phyloP scores from a whole-genome alignment of 2,113 vertebrate genomes.

The Vulpes ferrilata region DNA sequence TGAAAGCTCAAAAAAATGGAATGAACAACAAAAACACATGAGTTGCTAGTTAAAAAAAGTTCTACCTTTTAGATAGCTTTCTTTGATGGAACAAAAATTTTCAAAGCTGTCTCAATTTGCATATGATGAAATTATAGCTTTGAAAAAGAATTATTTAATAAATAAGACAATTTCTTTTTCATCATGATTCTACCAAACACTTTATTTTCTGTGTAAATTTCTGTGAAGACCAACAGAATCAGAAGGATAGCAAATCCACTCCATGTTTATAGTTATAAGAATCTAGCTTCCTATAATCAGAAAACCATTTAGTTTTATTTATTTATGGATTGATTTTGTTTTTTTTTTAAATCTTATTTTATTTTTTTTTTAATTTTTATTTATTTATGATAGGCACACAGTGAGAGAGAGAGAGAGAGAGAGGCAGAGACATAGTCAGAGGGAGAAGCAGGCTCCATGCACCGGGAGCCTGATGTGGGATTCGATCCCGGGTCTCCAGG shows the following conservation, averaged over 20 bases:
- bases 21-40: background rate
- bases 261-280: background rate
- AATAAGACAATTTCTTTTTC: background rate
- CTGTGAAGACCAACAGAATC: background rate
- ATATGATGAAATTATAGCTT: background rate
- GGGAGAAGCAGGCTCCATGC: no score
- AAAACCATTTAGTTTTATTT: slow-evolving; percentile 20
- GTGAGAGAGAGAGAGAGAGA: no score
- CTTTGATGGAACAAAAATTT: background rate
- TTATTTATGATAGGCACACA: no score
- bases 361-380: no score
- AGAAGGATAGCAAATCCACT: background rate
- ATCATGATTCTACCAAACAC: background rate
- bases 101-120: background rate
- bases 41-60: background rate
- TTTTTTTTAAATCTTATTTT: no score
- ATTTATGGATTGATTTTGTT: background rate
- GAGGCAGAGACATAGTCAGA: no score
- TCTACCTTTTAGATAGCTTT: slow-evolving; percentile 28
- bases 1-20: background rate
- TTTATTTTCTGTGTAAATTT: background rate
- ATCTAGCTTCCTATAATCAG: background rate
- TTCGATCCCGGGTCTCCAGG: no score
- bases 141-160: slow-evolving; percentile 33
- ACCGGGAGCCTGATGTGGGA: no score